Conservation (phyloP, 1,140 invertebrate species). For the Sminthurinus signatus region DNA sequence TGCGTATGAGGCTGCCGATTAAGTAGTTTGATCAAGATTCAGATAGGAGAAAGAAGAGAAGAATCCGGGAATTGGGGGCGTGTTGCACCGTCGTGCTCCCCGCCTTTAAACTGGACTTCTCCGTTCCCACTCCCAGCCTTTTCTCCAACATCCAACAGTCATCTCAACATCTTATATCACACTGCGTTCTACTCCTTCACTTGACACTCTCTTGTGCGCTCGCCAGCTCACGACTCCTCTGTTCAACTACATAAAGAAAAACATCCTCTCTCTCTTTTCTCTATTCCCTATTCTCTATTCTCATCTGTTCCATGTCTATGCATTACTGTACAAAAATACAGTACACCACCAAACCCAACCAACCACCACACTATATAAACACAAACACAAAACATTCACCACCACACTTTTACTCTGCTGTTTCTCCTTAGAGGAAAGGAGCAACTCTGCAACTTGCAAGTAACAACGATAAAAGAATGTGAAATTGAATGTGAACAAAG, state of each 20-base stretch:
- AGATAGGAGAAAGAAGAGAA: too few relatives aligned
- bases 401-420: not conserved
- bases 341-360: not conserved
- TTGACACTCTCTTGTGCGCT: not conserved
- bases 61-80: constrained; percentile 5
- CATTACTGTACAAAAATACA: not conserved
- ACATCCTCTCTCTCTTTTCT: not conserved
- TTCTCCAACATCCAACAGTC: constrained; percentile 2
- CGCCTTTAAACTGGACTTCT: constrained; percentile 20
- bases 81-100: constrained; percentile 27
- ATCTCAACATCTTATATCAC: not conserved
- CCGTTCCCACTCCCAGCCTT: constrained; percentile 19
- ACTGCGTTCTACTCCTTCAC: not conserved
- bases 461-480: too few relatives aligned
- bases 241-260: not conserved
- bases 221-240: not conserved
- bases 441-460: too few relatives aligned
- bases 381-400: not conserved
- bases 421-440: too few relatives aligned
- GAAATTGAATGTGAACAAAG: too few relatives aligned
- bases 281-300: not conserved
- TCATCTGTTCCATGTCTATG: not conserved
- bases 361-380: not conserved
- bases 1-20: too few relatives aligned
- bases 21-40: too few relatives aligned